Percentiles rank a stretch among this genome's conserved stretches.
These are phyloP conservation scores for Drosophila borealis DNA, from an alignment of 2,888 invertebrate species.

Conservation along the genomic window DNA sequence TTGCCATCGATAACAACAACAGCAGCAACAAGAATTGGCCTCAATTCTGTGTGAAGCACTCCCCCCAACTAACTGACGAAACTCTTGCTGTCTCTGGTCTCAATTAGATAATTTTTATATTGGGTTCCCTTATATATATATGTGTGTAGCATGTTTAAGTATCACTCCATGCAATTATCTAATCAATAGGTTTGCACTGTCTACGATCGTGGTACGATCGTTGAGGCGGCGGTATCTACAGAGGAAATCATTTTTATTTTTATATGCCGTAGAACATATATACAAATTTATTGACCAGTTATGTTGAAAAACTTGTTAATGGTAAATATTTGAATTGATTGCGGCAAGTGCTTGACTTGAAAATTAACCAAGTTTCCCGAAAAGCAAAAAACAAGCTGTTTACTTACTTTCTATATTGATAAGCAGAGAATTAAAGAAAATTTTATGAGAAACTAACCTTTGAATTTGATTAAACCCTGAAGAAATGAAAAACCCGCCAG, in stretches of 20 bases:
- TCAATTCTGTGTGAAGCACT: constrained; percentile 51
- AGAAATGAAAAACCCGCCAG: no score
- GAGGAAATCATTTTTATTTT: constrained; percentile 60
- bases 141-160: neutral
- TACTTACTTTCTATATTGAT: neutral
- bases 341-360: constrained; percentile 30
- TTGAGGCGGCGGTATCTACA: constrained; percentile 67
- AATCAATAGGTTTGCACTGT: constrained; percentile 78
- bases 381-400: constrained; percentile 13
- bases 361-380: constrained; percentile 9
- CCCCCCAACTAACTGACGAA: constrained; percentile 32
- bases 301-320: constrained; percentile 36
- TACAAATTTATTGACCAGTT: constrained; percentile 45
- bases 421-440: neutral
- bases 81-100: constrained; percentile 22
- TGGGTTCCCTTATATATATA: constrained; percentile 12
- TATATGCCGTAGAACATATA: constrained; percentile 7
- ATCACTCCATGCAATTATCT: constrained; percentile 66
- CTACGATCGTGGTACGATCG: constrained; percentile 39
- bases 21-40: constrained; percentile 49
- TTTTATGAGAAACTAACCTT: neutral
- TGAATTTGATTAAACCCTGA: neutral
- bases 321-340: constrained; percentile 45
- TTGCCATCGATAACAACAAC: constrained; percentile 29
- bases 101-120: constrained; percentile 41